Evolutionary conservation across 2,888 invertebrate species (phyloP).

Genomic region (Lasiommata megera): DNA sequence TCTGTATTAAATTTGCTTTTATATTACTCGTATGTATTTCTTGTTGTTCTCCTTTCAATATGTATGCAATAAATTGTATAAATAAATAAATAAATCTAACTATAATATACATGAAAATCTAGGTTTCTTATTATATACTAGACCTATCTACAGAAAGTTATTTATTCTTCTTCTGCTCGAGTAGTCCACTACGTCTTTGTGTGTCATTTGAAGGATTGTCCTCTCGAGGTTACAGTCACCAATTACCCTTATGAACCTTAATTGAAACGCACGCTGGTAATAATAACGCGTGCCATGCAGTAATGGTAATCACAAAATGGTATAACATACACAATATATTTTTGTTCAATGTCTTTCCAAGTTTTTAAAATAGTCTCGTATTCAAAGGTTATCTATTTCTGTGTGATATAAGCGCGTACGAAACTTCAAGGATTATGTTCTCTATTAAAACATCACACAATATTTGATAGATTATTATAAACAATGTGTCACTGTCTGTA

Average conservation of each 20-base stretch:
- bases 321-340: constrained; percentile 11
- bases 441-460: not conserved
- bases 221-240: constrained; percentile 42
- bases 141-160: too few relatives aligned
- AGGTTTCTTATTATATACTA: too few relatives aligned
- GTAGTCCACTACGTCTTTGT: too few relatives aligned
- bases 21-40: too few relatives aligned
- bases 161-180: too few relatives aligned
- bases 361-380: not conserved
- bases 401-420: not conserved
- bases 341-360: constrained; percentile 18
- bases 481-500: not conserved
- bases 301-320: constrained; percentile 22
- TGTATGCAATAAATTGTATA: too few relatives aligned
- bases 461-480: too few relatives aligned
- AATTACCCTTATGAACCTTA: constrained; percentile 69
- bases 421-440: constrained; percentile 5
- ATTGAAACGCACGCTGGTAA: constrained; percentile 68
- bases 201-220: constrained; percentile 24
- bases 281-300: constrained; percentile 34
- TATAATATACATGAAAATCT: too few relatives aligned
- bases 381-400: constrained; percentile 13
- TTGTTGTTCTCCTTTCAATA: too few relatives aligned
- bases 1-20: too few relatives aligned
- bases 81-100: too few relatives aligned